Base-by-base conservation (phyloP, 2,888 invertebrate genomes). In the Himalopsyche tibetana region DNA sequence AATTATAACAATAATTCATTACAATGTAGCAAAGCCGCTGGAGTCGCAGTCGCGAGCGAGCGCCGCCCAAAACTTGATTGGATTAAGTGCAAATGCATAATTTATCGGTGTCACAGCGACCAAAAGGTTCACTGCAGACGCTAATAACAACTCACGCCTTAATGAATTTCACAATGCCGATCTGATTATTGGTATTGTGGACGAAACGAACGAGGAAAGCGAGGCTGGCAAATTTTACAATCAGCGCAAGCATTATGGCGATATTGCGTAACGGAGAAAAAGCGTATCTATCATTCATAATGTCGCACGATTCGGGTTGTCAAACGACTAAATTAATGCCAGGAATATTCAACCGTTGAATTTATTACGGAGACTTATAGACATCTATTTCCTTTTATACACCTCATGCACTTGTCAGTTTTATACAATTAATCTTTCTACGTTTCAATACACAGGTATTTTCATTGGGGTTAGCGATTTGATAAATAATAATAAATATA, bases 1-100 rank as follows among this genome's bases (percentile, higher is more conserved):
- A 74, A 63, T 28, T 28, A 28, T 63, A 74, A 74, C 74, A 36
- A 74, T 74, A 74, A 74, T 74, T 74, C 36, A 74, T 74, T 11
- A 36, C 12, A 74, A 12, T 15, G 74, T 38, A 74, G 15, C 28
- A 74, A 38, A 38, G 74, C 74, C 15, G 36, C 12, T 36, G 74
- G 51, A 51, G 51, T 15, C 74, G 38, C 51, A 28, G 28, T 28
- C 28, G 28, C 28, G 28, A 28, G 74, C 74, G 74, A 38, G 74
- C 38, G 74, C 36, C 74, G 74, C 28, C 74, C 74, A 15, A 74
- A 74, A 74, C 36, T 74, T 74, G 74, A 74, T 74, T 38, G 74
- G 74, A 74, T 74, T 74, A 74, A 74, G 74, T 36, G 74, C 74
- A 74, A 74, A 74, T 36, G 74, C 38, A 74, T 74, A 74, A 74